These are phyloP conservation scores for Sicus ferrugineus DNA, from an alignment of 2,888 invertebrate genomes.

Conservation along the genomic window DNA sequence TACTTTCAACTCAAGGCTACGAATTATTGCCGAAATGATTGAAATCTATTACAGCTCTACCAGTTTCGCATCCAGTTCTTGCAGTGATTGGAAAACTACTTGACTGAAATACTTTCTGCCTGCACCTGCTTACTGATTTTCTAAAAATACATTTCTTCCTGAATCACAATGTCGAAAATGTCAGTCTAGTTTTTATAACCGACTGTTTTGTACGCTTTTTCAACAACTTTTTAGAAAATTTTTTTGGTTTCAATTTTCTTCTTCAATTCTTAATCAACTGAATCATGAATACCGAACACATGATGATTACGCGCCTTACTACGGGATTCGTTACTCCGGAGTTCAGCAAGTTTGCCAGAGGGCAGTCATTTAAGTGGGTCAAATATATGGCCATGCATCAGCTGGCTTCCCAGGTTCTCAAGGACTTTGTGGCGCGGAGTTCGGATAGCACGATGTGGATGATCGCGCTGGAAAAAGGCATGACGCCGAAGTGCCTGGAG, in stretches of 20 bases:
- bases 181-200: conserved; percentile 30
- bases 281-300: neutral
- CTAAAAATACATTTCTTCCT: no score
- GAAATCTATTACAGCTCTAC: no score
- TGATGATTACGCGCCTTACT: neutral
- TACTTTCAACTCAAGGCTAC: no score
- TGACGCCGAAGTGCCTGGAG: neutral
- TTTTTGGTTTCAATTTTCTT: conserved; percentile 9
- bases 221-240: conserved; percentile 11
- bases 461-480: neutral
- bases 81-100: no score
- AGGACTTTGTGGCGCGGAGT: neutral
- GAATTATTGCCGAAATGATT: neutral
- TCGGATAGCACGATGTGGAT: neutral
- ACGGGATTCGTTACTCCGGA: neutral
- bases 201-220: conserved; percentile 25
- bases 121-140: no score
- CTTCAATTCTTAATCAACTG: neutral
- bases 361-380: neutral
- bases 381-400: conserved; percentile 14
- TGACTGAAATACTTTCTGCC: no score
- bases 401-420: conserved; percentile 1
- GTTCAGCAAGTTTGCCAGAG: neutral
- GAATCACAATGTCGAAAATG: neutral
- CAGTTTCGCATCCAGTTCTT: no score